Base-by-base conservation (phyloP, 1,140 invertebrate species). In the Pseudomyrmex dendroicus region DNA sequence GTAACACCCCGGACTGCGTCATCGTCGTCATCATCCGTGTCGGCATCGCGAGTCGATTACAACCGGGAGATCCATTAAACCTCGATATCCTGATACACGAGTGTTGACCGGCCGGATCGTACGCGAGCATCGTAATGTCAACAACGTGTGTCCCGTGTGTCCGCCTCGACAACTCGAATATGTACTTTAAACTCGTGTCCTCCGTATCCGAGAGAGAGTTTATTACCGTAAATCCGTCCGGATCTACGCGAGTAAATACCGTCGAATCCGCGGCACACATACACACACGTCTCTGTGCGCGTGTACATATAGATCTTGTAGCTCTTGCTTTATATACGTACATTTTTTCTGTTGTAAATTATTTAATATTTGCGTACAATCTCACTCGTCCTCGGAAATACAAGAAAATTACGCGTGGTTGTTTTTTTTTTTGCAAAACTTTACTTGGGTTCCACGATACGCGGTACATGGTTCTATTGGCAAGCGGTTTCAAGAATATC, bases 151-250 rank as follows among this genome's bases (percentile, higher is more conserved):
- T n/a, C 12, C 54, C 44, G 46, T 70, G 44, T 72, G 35, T 7
- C 35, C 54, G n/a, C n/a, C 56, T 22, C 35, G 63, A 48, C 50
- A 76, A 76, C 66, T 80, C 82, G 66, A 70, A 72, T 85, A 84
- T 72, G 73, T 84, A 84, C 85, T 82, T 83, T 74, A 85, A 85
- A 82, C 20, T 85, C 84, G 76, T 78, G 54, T 86, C 57, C 52
- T 57, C 20, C 15, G 12, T 54, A 52, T 12, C 76, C 57, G 84
- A 70, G 84, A 70, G 84, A 70, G 70, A 76, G 84, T 86, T 86
- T 86, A 86, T 86, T 83, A 86, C 72, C 72, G 70, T 86, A 76
- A 83, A 86, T 83, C 57, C 64, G 25, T 85, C 46, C 35, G 57
- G 35, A 72, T 70, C 84, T 68, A 64, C 20, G 12, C 54, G 25